Percentiles rank a stretch among this genome's conserved stretches.
Conservation (phyloP, 2,888 invertebrate species). For the Ariolimax columbianus region DNA sequence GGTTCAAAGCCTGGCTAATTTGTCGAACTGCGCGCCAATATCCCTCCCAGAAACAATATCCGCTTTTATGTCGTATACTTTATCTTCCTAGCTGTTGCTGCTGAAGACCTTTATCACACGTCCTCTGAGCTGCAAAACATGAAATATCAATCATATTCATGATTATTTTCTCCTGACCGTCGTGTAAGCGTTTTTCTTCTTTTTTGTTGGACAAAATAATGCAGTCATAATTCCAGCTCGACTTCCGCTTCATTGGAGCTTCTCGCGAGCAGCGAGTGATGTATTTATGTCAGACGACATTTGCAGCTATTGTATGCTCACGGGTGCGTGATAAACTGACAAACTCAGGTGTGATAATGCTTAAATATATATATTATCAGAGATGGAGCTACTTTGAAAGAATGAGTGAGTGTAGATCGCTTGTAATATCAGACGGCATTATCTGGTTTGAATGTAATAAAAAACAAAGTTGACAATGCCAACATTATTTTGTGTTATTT, state of each 20-base stretch:
- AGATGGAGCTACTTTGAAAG: no score
- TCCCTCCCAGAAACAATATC: neutral
- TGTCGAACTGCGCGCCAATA: neutral
- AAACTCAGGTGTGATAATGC: neutral
- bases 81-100: neutral
- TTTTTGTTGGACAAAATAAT: neutral
- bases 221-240: neutral
- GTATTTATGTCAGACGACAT: neutral
- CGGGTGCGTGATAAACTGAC: neutral
- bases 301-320: neutral
- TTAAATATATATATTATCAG: no score
- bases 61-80: neutral
- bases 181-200: neutral
- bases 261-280: neutral
- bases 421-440: no score
- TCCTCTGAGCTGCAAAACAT: neutral
- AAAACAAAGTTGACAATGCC: no score
- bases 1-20: slow-evolving; percentile 1
- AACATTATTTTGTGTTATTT: no score
- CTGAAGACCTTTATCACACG: neutral
- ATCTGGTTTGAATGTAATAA: no score
- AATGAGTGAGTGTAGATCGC: no score
- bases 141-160: neutral
- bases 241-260: neutral
- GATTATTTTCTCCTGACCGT: neutral